These are phyloP conservation scores for Campodea augens DNA, from an alignment of 1,140 invertebrate species.

Conservation along the genomic window DNA sequence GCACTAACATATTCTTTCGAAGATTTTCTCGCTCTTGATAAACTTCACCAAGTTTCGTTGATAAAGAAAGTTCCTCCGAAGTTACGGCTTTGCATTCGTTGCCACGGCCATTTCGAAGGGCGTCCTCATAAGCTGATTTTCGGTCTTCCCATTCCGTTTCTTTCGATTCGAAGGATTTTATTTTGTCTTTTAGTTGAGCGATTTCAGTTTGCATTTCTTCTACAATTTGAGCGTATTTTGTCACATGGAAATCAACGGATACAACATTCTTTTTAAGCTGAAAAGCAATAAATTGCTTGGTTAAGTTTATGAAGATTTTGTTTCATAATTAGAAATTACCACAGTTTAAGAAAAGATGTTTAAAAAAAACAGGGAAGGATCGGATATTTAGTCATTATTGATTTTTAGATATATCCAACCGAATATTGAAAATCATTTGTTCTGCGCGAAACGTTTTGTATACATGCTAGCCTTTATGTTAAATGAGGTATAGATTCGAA, in stretches of 20 bases:
- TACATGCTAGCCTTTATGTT: not conserved
- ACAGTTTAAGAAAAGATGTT: not conserved
- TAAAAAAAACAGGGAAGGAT: not conserved
- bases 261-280: conserved; percentile 27
- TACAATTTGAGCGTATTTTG: conserved; percentile 27
- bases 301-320: conserved; percentile 1
- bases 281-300: not conserved
- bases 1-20: not conserved
- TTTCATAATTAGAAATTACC: not conserved
- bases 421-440: conserved; percentile 1
- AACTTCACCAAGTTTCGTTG: not conserved
- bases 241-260: conserved; percentile 26
- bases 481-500: too few relatives aligned
- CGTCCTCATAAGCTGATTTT: too few relatives aligned
- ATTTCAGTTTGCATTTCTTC: conserved; percentile 18
- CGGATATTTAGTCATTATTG: not conserved
- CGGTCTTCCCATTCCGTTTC: conserved; percentile 7
- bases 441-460: not conserved
- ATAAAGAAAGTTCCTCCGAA: not conserved
- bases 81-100: not conserved
- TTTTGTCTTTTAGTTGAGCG: conserved; percentile 20
- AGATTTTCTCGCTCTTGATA: not conserved
- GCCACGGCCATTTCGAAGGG: not conserved
- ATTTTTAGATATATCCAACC: not conserved
- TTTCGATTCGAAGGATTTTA: conserved; percentile 16